Conservation (phyloP, 2,797 vertebrate genomes). For the Pelobates cultripes region DNA sequence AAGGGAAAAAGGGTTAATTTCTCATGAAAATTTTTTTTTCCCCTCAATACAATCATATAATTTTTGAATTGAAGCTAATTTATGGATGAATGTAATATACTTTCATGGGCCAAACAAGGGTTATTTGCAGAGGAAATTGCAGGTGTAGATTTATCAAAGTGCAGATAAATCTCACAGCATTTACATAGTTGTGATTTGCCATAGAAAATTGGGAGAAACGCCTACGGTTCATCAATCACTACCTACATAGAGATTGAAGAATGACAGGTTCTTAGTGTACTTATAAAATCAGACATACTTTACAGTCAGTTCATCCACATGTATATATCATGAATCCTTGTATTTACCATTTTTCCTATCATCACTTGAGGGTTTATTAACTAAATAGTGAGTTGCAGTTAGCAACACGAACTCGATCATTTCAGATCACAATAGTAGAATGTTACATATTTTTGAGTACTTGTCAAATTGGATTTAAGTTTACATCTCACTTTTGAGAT, state of each 20-base stretch:
- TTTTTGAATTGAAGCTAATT: not conserved
- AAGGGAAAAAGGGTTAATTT: conserved; percentile 9
- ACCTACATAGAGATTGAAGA: not conserved
- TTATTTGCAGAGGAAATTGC: conserved; percentile 4
- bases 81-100: conserved; percentile 8
- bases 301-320: not conserved
- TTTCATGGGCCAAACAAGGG: not conserved
- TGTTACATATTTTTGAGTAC: too few species aligned
- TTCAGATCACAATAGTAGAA: too few species aligned
- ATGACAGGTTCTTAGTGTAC: not conserved
- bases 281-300: not conserved
- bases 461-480: too few species aligned
- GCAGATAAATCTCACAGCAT: conserved; percentile 8
- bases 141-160: conserved; percentile 29
- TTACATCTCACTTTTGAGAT: too few species aligned
- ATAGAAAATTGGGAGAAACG: conserved; percentile 7
- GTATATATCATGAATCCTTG: too few species aligned
- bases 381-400: too few species aligned
- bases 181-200: not conserved
- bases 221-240: conserved; percentile 16
- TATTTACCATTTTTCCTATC: too few species aligned
- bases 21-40: not conserved
- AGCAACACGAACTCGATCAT: too few species aligned
- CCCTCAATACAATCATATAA: conserved; percentile 10
- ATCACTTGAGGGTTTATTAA: too few species aligned